These are phyloP conservation scores for Diachasmimorpha longicaudata DNA, from an alignment of 1,140 invertebrate genomes.

Conservation along the genomic window DNA sequence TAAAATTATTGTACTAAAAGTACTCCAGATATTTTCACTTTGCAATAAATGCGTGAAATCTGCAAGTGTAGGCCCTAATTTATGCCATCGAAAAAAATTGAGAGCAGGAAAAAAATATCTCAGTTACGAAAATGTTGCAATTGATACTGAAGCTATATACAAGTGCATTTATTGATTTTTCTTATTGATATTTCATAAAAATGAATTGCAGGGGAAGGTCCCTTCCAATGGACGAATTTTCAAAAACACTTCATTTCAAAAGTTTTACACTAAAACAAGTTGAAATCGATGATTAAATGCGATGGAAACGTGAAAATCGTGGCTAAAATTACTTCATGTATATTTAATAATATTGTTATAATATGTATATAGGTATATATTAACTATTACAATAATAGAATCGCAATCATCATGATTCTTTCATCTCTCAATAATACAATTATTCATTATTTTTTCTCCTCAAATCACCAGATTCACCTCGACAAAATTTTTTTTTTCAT, in stretches of 20 bases:
- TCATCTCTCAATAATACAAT: constrained; percentile 9
- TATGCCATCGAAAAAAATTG: background rate
- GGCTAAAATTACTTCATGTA: background rate
- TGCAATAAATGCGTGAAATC: no score
- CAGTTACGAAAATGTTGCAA: background rate
- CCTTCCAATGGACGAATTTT: background rate
- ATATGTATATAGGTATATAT: constrained; percentile 6
- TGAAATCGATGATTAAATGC: background rate
- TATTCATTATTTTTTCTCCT: background rate
- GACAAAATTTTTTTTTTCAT: background rate
- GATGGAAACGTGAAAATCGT: constrained; percentile 1
- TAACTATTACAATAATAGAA: background rate
- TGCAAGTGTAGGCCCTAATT: no score
- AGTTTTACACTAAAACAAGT: background rate
- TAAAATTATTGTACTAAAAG: no score
- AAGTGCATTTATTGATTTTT: background rate
- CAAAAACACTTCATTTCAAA: background rate
- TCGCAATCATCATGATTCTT: background rate
- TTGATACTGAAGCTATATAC: background rate
- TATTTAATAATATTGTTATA: constrained; percentile 11
- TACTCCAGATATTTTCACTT: no score
- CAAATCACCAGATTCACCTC: background rate
- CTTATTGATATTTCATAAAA: background rate
- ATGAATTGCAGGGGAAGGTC: background rate
- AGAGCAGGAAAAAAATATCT: background rate